These are phyloP conservation scores for Sylvia borin DNA, from an alignment of 2,797 vertebrate genomes.

Conservation along the genomic window DNA sequence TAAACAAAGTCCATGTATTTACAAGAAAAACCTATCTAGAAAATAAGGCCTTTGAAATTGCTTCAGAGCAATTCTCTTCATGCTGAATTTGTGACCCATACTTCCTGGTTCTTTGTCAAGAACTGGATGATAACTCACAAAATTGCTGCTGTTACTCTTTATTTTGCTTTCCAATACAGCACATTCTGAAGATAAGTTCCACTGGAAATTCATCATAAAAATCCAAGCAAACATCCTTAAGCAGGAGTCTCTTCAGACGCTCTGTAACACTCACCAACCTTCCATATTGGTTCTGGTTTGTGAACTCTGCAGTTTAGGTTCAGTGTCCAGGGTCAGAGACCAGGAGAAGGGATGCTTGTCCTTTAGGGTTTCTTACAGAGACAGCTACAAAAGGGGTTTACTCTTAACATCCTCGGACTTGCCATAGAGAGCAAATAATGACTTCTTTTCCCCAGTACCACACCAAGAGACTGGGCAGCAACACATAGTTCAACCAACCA, in stretches of 20 bases:
- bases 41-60: neutral
- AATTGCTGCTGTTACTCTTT: neutral
- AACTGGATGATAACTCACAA: neutral
- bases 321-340: neutral
- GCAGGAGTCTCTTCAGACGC: neutral
- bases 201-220: neutral
- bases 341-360: neutral
- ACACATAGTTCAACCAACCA: neutral
- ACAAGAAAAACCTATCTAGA: neutral
- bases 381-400: neutral
- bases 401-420: neutral
- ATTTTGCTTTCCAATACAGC: neutral
- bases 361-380: neutral
- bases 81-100: neutral
- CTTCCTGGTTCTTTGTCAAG: neutral
- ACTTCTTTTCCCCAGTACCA: neutral
- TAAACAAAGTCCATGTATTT: neutral
- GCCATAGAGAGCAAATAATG: neutral
- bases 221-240: neutral
- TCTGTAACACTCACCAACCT: neutral
- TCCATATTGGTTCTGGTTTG: neutral
- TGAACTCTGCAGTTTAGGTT: neutral
- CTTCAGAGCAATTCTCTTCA: neutral
- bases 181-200: neutral
- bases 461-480: neutral